Evolutionary conservation across 2,113 vertebrate species (phyloP), one percentile per base, ranked within the genome.

Genomic region (Columba livia): DNA sequence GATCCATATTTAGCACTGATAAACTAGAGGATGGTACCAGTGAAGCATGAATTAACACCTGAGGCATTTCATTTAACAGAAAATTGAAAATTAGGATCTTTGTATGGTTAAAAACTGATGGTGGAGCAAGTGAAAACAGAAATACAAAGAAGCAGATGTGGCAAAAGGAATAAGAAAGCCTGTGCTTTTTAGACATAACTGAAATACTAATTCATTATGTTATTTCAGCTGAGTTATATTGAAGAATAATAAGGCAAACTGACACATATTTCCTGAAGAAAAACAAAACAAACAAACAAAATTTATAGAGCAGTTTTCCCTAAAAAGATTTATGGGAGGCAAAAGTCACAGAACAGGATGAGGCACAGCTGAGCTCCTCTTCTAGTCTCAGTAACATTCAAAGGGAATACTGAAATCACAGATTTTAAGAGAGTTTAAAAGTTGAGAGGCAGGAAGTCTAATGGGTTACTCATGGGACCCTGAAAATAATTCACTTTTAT

Each of bases 11-110:
- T 93, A 95, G 88, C 88, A 71, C 60, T 83, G 90, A 71, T 74
- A 80, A 88, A 74, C 72, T 42, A 79, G 51, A 83, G 73, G 79
- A 67, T 80, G 69, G 28, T 44, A 82, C 54, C 81, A 93, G 42
- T n/a, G 86, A 71, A 97, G 94, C 91, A 74, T 84, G 73, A 86
- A 94, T 94, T 93, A 94, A 89, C 95, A 97, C 95, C 93, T 93
- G 91, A 96, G 89, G 93, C 93, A 64, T 86, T 90, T 92, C 74
- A 90, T 84, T 92, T 80, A 85, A 57, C 44, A 6, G 32, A 92
- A 95, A 86, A 94, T 74, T 86, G 88, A 92, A 96, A 93, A 90
- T 81, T 47, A 92, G 57, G 34, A 84, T 81, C 69, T 64, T 81
- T 31, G 64, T 11, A 12, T 69, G 89, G 70, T 89, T 89, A 93